Evolutionary conservation across 2,888 invertebrate species (phyloP), one percentile per base, ranked within the genome.

Genomic region (Amphimallon solstitiale): DNA sequence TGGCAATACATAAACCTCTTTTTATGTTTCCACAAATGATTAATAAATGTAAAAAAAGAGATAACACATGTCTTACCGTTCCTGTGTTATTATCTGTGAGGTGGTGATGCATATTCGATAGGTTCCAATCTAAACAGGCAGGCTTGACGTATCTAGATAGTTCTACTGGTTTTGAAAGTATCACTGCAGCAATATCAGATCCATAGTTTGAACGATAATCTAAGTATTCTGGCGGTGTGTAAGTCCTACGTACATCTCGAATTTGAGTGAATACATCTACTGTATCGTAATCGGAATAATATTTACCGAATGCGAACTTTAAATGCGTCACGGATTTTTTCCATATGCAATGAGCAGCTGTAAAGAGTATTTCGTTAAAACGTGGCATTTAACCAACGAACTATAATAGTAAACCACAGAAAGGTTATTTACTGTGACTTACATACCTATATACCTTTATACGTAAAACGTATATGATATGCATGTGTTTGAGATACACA

Each of bases 141-240:
- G 88, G 87, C 12, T 81, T 76, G 0, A 88, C 83, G 68, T 77
- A 79, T 0, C 78, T 74, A 35, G 81, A 78, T 61, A 86, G 83
- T 1, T 73, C 71, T 4, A 85, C 83, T 0, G 82, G 71, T 0
- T 74, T 76, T 0, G 78, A 73, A 7, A 87, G 76, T 0, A 84
- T 73, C 2, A 88, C 65, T 0, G 88, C 66, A 0, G 88, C 87
- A 12, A 88, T 80, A 73, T 89, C 88, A 0, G 86, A 86, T 38
- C 86, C 87, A 69, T 84, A 87, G 73, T 86, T 86, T 0, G 84
- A 83, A 0, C 71, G 66, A 56, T 80, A 74, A 38, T 87, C 87
- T 67, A 81, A 84, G 76, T 85, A 88, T 0, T 82, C 76, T 0
- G 76, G 71, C 6, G 86, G 85, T 0, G 84, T 71, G 9, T 80